Conservation (phyloP, 2,113 vertebrate genomes). For the Crotophaga sulcirostris region DNA sequence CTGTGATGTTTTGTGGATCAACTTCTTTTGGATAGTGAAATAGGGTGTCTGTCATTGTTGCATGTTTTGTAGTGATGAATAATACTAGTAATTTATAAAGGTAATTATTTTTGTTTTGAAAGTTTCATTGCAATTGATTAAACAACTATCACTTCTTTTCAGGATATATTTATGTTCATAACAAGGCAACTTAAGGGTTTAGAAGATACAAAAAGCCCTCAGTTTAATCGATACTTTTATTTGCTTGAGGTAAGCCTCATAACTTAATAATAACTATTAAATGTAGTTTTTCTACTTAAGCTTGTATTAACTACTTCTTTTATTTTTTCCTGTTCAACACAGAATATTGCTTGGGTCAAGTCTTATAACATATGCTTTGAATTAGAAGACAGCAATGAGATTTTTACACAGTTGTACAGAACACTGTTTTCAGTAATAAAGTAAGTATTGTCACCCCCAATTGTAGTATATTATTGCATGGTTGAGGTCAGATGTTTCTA, state of each 20-base stretch:
- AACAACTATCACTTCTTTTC: slow-evolving; percentile 30
- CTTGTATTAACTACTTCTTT: not conserved
- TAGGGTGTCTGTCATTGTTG: not conserved
- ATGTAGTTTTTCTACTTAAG: not conserved
- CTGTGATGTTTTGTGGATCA: not conserved
- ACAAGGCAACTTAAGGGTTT: slow-evolving; percentile 97
- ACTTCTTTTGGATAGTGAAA: not conserved
- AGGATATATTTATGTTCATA: slow-evolving; percentile 99
- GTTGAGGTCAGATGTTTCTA: not conserved
- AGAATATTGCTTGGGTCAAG: slow-evolving; percentile 99
- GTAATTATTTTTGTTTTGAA: not conserved
- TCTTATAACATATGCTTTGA: slow-evolving; percentile 99
- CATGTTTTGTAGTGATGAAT: not conserved
- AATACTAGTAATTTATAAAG: not conserved
- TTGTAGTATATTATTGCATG: not conserved
- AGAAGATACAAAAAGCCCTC: slow-evolving; percentile 98
- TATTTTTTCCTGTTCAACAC: not conserved
- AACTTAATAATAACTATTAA: not conserved
- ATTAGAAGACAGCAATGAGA: slow-evolving; percentile 98
- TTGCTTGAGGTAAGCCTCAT: slow-evolving; percentile 88
- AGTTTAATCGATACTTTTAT: slow-evolving; percentile 99
- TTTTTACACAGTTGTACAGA: slow-evolving; percentile 97
- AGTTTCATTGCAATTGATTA: not conserved
- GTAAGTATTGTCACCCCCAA: slow-evolving; percentile 79
- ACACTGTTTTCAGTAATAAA: slow-evolving; percentile 99